Evolutionary conservation across 2,888 invertebrate genomes (phyloP).

Genomic region (Pandemis corylana): DNA sequence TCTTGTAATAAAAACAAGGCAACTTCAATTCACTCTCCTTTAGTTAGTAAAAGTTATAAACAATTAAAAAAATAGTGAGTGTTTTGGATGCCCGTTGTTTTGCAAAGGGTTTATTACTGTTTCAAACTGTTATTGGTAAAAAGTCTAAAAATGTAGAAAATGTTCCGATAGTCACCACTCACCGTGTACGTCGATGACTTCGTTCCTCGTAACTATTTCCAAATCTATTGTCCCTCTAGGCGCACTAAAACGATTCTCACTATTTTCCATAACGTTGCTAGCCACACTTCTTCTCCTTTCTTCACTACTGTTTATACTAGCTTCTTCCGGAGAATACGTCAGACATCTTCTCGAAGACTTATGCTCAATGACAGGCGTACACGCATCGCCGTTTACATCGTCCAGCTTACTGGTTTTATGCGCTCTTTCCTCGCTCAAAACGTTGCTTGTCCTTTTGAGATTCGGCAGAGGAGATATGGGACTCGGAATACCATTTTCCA

Average conservation of each 20-base stretch:
- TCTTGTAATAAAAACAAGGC: too few relatives aligned
- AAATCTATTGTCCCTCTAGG: slow-evolving; percentile 87
- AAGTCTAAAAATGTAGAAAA: slow-evolving; percentile 43
- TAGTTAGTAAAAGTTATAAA: too few relatives aligned
- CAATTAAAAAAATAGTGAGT: too few relatives aligned
- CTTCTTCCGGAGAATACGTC: slow-evolving; percentile 85
- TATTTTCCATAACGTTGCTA: slow-evolving; percentile 74
- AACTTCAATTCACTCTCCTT: too few relatives aligned
- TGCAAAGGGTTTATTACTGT: too few relatives aligned
- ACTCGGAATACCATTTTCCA: slow-evolving; percentile 82
- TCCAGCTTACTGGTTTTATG: slow-evolving; percentile 82
- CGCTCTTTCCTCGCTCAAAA: slow-evolving; percentile 75
- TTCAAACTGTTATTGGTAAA: too few relatives aligned
- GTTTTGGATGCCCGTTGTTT: too few relatives aligned
- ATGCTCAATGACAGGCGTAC: slow-evolving; percentile 78
- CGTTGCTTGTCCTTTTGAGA: slow-evolving; percentile 73
- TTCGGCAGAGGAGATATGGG: slow-evolving; percentile 78
- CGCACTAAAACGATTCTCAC: slow-evolving; percentile 68
- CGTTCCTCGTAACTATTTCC: slow-evolving; percentile 83
- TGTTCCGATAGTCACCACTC: slow-evolving; percentile 84
- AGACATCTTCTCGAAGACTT: slow-evolving; percentile 84
- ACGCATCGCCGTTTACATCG: slow-evolving; percentile 67
- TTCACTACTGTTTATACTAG: slow-evolving; percentile 79
- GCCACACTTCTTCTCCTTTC: slow-evolving; percentile 83
- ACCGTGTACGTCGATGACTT: slow-evolving; percentile 89